Evolutionary conservation across 2,888 invertebrate species (phyloP).

Genomic region (Andrena dorsata): DNA sequence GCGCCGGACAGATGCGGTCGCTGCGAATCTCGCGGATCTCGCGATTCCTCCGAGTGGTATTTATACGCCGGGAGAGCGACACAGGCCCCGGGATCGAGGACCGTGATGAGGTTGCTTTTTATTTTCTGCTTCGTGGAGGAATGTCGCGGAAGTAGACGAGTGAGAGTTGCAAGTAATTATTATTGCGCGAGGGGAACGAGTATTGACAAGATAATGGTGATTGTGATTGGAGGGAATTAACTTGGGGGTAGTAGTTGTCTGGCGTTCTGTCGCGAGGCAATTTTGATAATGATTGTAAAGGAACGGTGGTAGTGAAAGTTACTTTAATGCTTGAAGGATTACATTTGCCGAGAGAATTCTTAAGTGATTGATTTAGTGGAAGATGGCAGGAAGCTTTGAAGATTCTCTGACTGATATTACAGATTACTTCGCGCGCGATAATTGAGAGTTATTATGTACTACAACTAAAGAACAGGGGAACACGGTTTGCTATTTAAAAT

Average conservation of each 20-base stretch:
- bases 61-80: constrained; percentile 14
- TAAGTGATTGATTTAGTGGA: neutral
- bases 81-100: neutral
- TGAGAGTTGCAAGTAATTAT: no score
- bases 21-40: constrained; percentile 4
- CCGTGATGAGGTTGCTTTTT: neutral
- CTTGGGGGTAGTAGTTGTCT: no score
- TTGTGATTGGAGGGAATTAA: no score
- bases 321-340: no score
- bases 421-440: neutral
- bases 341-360: neutral
- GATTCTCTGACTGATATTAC: neutral
- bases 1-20: neutral
- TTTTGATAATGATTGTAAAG: no score
- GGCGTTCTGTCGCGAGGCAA: no score
- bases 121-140: no score
- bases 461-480: neutral
- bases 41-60: constrained; percentile 14
- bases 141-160: no score
- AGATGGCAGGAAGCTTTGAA: neutral
- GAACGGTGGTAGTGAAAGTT: no score
- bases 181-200: no score
- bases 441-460: neutral
- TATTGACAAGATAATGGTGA: no score
- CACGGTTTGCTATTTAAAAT: constrained; percentile 6